A percentile compares a stretch with the other conserved stretches of the same genome.
These are phyloP conservation scores for Mormyrus lacerda DNA, from an alignment of 2,113 vertebrate species.

Conservation along the genomic window DNA sequence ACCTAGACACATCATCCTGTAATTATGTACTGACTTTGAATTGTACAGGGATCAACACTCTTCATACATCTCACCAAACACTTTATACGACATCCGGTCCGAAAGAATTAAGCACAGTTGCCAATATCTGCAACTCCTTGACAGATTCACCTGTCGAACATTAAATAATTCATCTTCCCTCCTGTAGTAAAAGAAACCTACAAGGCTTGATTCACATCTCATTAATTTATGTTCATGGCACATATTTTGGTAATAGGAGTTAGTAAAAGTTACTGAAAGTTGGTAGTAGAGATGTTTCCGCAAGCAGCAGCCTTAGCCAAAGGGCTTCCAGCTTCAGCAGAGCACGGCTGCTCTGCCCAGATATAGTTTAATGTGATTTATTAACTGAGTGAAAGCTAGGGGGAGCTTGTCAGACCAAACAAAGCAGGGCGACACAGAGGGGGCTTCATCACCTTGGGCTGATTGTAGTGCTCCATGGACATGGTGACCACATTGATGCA, in stretches of 20 bases:
- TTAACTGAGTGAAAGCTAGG: background rate
- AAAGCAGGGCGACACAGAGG: background rate
- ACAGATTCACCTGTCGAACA: background rate
- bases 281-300: background rate
- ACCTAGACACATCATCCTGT: background rate
- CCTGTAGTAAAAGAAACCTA: background rate
- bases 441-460: conserved; percentile 73
- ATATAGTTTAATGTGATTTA: background rate
- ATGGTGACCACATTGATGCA: conserved; percentile 93
- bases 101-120: background rate
- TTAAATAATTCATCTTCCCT: background rate
- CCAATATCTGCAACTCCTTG: background rate
- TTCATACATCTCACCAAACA: background rate
- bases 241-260: background rate
- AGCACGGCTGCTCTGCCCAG: background rate
- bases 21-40: background rate
- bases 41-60: background rate
- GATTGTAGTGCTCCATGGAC: conserved; percentile 98
- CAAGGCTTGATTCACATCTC: background rate
- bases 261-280: background rate
- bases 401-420: background rate
- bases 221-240: background rate
- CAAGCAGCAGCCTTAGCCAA: background rate
- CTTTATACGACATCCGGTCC: background rate
- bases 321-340: background rate